Base-by-base conservation (phyloP, 2,888 invertebrate genomes). In the Aphodius granarius region DNA sequence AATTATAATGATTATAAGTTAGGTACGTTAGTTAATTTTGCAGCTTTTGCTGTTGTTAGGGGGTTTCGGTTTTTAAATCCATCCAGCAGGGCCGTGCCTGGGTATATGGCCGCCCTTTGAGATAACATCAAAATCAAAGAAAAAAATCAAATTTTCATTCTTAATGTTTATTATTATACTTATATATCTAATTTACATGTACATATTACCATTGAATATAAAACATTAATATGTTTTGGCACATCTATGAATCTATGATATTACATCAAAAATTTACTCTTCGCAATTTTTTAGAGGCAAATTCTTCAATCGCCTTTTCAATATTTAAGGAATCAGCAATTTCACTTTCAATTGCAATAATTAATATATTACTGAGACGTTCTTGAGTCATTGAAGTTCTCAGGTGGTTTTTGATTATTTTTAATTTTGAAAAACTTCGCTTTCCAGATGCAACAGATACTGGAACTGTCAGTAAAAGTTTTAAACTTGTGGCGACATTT, bases 331-430 rank as follows among this genome's bases (percentile, higher is more conserved):
- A 66, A 66, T 66, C 13, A 66, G 66, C 66, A 20, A 66, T 66
- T 66, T 66, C 18, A 66, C 66, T 66, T 66, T 66, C 66, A 66
- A 66, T 66, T 66, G 66, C 18, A 66, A 66, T 66, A 66, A 66
- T 66, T 66, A 17, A 66, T 13, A 66, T 18, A n/a, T 66, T 66
- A 16, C n/a, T 66, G 19, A 17, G 15, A 17, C 66, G 16, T 43
- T 43, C 43, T 43, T 43, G 43, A 43, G 43, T 43, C 43, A 43
- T 43, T 17, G 18, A 66, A 18, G 66, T 66, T 66, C 66, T 13
- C 20, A 17, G 20, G 66, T 66, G 13, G 20, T 66, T 66, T 16
- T 17, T 17, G 16, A 17, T 66, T 17, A 20, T 66, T 13, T 17
- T 16, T 66, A 66, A 66, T 66, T 66, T 66, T 16, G 18, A 66